Evolutionary conservation across 2,888 invertebrate genomes (phyloP).

Genomic region (Dryobotodes eremita): DNA sequence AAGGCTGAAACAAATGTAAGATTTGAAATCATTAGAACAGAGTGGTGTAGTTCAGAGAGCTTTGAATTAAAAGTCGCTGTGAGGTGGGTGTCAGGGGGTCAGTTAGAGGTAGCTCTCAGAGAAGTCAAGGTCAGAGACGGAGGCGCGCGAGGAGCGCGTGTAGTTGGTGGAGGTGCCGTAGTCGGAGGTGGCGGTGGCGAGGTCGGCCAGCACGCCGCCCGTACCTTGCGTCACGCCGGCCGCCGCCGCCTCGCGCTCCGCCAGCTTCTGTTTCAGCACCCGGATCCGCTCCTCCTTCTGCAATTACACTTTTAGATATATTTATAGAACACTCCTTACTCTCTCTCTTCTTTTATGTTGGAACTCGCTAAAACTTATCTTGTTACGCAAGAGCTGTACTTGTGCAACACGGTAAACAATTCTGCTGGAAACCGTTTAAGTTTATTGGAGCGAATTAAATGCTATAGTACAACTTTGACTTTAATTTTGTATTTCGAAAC

Average conservation of each 20-base stretch:
- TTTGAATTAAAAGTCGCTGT: conserved; percentile 16
- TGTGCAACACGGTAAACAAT: conserved; percentile 53
- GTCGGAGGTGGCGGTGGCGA: conserved; percentile 95
- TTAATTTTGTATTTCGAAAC: conserved; percentile 43
- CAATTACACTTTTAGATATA: conserved; percentile 63
- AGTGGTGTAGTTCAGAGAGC: conserved; percentile 45
- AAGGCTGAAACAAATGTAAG: conserved; percentile 55
- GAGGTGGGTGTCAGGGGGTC: conserved; percentile 23
- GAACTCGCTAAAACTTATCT: conserved; percentile 40
- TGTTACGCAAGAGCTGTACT: conserved; percentile 49
- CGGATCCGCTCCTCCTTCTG: conserved; percentile 98
- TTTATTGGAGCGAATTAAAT: conserved; percentile 57
- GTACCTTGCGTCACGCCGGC: conserved; percentile 93
- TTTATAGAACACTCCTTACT: neutral
- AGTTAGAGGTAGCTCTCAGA: conserved; percentile 95
- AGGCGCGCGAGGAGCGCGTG: conserved; percentile 95
- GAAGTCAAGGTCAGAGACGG: conserved; percentile 96
- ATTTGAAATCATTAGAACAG: conserved; percentile 48
- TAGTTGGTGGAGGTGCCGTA: conserved; percentile 95
- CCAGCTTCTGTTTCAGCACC: conserved; percentile 94
- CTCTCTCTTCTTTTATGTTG: conserved; percentile 6
- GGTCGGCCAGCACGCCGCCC: conserved; percentile 93
- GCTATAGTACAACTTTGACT: conserved; percentile 44
- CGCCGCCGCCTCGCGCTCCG: conserved; percentile 94
- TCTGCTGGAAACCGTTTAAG: conserved; percentile 54